Evolutionary conservation across 2,888 invertebrate genomes (phyloP).

Genomic region (Mycogona germanica): DNA sequence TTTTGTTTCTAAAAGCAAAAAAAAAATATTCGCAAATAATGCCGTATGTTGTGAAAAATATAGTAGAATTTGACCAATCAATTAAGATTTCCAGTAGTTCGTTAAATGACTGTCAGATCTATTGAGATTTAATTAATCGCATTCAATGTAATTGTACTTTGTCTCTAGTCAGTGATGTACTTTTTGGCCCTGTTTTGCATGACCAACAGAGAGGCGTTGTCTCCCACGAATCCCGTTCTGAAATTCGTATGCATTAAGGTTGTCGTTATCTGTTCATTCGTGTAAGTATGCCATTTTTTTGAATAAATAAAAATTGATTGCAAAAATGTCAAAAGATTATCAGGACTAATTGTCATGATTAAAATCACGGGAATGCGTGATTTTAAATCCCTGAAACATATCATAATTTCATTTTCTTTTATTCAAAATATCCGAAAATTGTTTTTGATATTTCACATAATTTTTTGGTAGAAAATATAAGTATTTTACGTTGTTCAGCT

Average conservation of each 20-base stretch:
- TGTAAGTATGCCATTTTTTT: constrained; percentile 50
- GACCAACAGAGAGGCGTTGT: constrained; percentile 72
- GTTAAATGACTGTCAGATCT: no score
- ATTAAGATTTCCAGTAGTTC: no score
- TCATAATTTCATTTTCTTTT: neutral
- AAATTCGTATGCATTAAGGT: constrained; percentile 96
- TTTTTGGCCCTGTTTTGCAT: constrained; percentile 86
- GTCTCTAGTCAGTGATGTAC: constrained; percentile 64
- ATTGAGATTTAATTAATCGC: no score
- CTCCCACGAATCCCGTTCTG: constrained; percentile 85
- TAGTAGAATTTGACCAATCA: no score
- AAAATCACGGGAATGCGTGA: neutral
- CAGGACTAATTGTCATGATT: neutral
- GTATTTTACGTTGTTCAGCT: no score
- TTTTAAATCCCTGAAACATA: neutral
- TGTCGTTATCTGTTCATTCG: constrained; percentile 95
- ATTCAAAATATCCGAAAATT: neutral
- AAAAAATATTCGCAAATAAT: no score
- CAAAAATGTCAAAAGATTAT: constrained; percentile 13
- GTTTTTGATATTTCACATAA: neutral
- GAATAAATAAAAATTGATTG: neutral
- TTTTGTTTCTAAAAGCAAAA: no score
- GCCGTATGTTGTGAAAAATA: no score
- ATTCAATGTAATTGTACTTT: constrained; percentile 1
- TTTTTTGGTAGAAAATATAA: no score